Evolutionary conservation across 2,888 invertebrate genomes (phyloP).

Genomic region (Drosophila helvetica): DNA sequence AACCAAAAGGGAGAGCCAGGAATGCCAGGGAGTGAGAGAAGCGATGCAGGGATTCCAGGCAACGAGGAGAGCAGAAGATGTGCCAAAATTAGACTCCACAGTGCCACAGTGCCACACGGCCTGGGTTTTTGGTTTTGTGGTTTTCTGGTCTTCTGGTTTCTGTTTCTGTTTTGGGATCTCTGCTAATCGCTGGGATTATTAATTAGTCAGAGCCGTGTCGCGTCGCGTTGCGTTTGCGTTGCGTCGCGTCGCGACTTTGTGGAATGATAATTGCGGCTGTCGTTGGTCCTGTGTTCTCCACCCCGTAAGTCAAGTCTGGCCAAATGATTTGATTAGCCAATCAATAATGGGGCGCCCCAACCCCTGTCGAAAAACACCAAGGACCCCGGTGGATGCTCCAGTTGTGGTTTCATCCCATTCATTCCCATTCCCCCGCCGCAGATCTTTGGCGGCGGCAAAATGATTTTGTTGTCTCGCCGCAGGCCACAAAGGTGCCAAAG

Average conservation of each 20-base stretch:
- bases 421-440: constrained; percentile 33
- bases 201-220: constrained; percentile 62
- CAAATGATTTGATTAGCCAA: constrained; percentile 79
- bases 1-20: constrained; percentile 2
- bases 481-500: constrained; percentile 82
- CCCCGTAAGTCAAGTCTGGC: constrained; percentile 19
- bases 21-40: not conserved
- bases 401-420: not conserved
- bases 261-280: constrained; percentile 77
- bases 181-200: constrained; percentile 74
- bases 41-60: not conserved
- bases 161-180: constrained; percentile 14
- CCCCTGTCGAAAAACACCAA: not conserved
- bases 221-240: constrained; percentile 28
- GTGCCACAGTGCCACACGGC: not conserved
- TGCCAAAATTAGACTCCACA: not conserved
- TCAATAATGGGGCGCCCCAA: constrained; percentile 68
- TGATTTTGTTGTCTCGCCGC: constrained; percentile 83
- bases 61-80: not conserved
- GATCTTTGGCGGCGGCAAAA: constrained; percentile 75
- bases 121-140: constrained; percentile 13
- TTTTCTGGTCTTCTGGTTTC: not conserved
- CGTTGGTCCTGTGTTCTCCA: constrained; percentile 45
- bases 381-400: not conserved
- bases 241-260: constrained; percentile 52